phyloP scores from a whole-genome alignment of 2,888 invertebrate species.

The Lumbricus terrestris region DNA sequence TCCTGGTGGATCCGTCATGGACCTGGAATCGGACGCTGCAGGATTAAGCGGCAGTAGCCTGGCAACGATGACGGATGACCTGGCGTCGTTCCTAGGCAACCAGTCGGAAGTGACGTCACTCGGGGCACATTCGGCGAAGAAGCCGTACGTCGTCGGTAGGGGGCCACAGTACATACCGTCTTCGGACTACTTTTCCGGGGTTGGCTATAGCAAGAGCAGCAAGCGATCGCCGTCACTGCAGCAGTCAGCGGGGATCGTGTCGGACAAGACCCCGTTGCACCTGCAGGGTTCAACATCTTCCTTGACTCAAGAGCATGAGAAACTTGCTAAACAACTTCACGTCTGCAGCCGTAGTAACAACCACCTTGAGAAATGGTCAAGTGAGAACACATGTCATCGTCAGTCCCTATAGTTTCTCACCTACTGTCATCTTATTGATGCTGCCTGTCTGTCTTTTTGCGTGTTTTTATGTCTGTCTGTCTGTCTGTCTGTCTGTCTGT shows the following conservation, averaged over 20 bases:
- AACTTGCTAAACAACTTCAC: neutral
- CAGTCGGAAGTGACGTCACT: conserved; percentile 7
- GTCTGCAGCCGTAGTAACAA: neutral
- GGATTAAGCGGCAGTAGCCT: neutral
- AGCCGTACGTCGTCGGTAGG: neutral
- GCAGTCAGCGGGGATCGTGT: neutral
- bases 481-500: neutral
- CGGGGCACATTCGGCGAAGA: neutral
- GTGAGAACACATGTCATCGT: neutral
- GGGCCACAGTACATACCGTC: neutral
- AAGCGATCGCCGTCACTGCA: neutral
- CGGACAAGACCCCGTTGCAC: neutral
- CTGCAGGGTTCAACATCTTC: neutral
- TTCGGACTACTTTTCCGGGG: neutral
- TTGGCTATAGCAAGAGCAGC: neutral
- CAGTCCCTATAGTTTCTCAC: too few species aligned
- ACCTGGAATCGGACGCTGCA: neutral
- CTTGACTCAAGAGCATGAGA: neutral
- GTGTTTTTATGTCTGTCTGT: neutral
- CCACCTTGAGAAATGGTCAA: neutral
- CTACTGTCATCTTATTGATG: too few species aligned
- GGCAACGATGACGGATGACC: neutral
- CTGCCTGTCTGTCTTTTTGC: neutral
- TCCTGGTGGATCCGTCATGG: neutral
- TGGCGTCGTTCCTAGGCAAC: neutral